A percentile compares a stretch with the other conserved stretches of the same genome.
Evolutionary conservation across 2,888 invertebrate genomes (phyloP).

Genomic region (Aporophyla nigra): DNA sequence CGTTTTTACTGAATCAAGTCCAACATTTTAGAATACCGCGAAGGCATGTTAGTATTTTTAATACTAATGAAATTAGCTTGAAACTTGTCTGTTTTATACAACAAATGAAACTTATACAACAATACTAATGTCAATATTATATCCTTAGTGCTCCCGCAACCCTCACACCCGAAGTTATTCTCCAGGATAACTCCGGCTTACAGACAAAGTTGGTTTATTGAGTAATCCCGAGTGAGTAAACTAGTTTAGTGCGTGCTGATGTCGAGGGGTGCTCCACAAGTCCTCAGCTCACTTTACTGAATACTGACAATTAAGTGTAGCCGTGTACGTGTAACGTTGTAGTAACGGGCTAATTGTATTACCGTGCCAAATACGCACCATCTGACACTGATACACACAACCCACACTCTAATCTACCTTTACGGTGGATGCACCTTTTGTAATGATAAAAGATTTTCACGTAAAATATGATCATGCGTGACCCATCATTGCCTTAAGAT

Average conservation of each 20-base stretch:
- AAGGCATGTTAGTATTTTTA: not conserved
- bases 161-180: slow-evolving; percentile 45
- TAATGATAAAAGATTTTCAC: not conserved
- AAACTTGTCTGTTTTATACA: not conserved
- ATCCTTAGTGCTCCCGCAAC: not conserved
- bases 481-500: slow-evolving; percentile 10
- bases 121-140: slow-evolving; percentile 17
- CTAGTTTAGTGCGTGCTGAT: slow-evolving; percentile 60
- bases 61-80: not conserved
- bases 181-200: slow-evolving; percentile 39
- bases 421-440: slow-evolving; percentile 13
- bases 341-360: slow-evolving; percentile 27
- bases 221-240: slow-evolving; percentile 64
- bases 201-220: slow-evolving; percentile 63
- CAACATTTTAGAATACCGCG: not conserved
- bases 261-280: slow-evolving; percentile 22
- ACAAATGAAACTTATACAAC: slow-evolving; percentile 1
- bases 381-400: slow-evolving; percentile 9
- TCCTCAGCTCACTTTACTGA: slow-evolving; percentile 18
- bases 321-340: slow-evolving; percentile 1
- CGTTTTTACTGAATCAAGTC: not conserved
- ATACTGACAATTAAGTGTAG: slow-evolving; percentile 23
- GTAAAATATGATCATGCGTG: slow-evolving; percentile 7
- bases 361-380: slow-evolving; percentile 1
- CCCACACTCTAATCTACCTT: slow-evolving; percentile 8